A percentile compares a stretch with the other conserved stretches of the same genome.
These are phyloP conservation scores for Australoheros scitulus DNA, from an alignment of 2,113 vertebrate species.

Conservation along the genomic window DNA sequence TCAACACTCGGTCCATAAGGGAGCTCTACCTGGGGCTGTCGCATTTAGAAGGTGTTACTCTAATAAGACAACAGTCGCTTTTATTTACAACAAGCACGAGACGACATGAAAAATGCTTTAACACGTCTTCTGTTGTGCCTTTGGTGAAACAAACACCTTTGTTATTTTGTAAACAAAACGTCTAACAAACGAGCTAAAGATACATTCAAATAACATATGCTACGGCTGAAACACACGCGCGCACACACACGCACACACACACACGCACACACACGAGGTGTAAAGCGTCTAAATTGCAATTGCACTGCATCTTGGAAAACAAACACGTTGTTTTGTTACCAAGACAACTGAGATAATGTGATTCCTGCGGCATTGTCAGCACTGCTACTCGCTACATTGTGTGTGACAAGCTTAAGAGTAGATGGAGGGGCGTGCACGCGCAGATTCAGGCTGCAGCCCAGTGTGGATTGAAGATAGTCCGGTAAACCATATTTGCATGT, in stretches of 20 bases:
- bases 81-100: constrained; percentile 70
- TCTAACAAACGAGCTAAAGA: constrained; percentile 81
- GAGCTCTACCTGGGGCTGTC: constrained; percentile 74
- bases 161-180: constrained; percentile 82
- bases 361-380: constrained; percentile 75
- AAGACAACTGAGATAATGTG: constrained; percentile 83
- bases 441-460: constrained; percentile 49
- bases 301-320: constrained; percentile 82
- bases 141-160: constrained; percentile 80
- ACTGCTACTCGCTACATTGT: constrained; percentile 72
- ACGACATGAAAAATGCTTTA: constrained; percentile 69
- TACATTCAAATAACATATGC: constrained; percentile 83
- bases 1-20: constrained; percentile 65
- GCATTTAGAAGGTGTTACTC: constrained; percentile 74
- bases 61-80: constrained; percentile 77
- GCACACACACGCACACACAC: constrained; percentile 4
- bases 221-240: constrained; percentile 61
- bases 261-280: constrained; percentile 71
- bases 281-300: constrained; percentile 83
- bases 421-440: constrained; percentile 61
- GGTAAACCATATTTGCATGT: constrained; percentile 59
- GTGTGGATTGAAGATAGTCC: constrained; percentile 68
- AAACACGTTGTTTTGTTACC: constrained; percentile 86
- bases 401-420: constrained; percentile 77
- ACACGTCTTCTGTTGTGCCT: constrained; percentile 80